phyloP scores from a whole-genome alignment of 1,140 invertebrate genomes.

The Zaprionus camerounensis region DNA sequence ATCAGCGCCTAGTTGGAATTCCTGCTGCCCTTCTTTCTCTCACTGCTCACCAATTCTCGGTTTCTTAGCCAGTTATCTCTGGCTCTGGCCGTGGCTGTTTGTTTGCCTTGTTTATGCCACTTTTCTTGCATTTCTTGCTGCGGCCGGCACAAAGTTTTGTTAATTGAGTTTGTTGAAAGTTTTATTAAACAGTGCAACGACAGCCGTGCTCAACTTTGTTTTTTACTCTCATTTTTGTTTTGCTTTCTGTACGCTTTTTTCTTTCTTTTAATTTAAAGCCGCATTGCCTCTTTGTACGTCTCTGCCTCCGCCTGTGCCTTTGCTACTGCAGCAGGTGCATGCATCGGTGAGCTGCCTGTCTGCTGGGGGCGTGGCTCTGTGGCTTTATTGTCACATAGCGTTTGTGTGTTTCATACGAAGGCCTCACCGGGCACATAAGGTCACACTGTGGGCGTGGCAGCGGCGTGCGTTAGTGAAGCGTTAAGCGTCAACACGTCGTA shows the following conservation, averaged over 20 bases:
- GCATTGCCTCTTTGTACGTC: constrained; percentile 13
- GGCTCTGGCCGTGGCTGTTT: constrained; percentile 55
- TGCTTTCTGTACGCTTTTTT: constrained; percentile 24
- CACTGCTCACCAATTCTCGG: neutral
- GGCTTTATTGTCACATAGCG: constrained; percentile 38
- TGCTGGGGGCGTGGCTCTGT: constrained; percentile 31
- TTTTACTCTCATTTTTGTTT: constrained; percentile 16
- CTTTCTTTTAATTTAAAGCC: constrained; percentile 58
- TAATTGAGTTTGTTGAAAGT: constrained; percentile 83
- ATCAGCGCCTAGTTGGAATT: constrained; percentile 74
- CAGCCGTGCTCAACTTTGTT: constrained; percentile 71
- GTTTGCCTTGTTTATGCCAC: constrained; percentile 81
- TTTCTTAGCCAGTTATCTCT: constrained; percentile 26
- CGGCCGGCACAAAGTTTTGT: constrained; percentile 76
- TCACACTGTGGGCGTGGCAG: constrained; percentile 33
- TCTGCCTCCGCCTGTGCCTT: neutral
- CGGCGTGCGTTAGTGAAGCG: constrained; percentile 24
- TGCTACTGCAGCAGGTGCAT: constrained; percentile 28
- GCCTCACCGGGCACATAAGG: constrained; percentile 16
- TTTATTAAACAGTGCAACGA: constrained; percentile 78
- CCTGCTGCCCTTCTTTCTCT: constrained; percentile 8
- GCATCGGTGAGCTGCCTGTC: constrained; percentile 14
- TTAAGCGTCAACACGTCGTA: constrained; percentile 40
- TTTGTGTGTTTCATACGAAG: constrained; percentile 23
- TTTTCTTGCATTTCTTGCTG: constrained; percentile 81